Percentiles rank a stretch among this genome's conserved stretches.
phyloP scores from a whole-genome alignment of 2,797 vertebrate genomes.

The Allobates femoralis region DNA sequence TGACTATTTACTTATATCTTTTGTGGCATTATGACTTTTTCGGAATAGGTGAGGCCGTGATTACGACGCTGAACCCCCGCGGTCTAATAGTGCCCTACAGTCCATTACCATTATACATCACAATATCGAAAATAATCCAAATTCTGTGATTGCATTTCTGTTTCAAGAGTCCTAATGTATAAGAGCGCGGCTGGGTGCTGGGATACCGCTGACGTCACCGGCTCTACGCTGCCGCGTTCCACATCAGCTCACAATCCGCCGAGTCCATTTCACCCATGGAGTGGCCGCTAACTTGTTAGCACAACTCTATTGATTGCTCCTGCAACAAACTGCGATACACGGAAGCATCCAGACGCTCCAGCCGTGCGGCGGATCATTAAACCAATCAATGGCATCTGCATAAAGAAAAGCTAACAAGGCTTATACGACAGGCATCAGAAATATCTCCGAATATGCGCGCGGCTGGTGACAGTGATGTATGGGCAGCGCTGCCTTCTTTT shows the following conservation, averaged over 20 bases:
- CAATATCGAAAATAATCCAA: neutral
- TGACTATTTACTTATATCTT: too few relatives aligned
- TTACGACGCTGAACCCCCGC: too few relatives aligned
- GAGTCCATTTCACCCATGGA: conserved; percentile 8
- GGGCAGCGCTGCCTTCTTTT: neutral
- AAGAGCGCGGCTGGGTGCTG: neutral
- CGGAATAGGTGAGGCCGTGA: too few relatives aligned
- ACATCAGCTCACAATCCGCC: neutral
- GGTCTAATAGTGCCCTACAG: too few relatives aligned
- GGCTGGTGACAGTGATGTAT: conserved; percentile 42
- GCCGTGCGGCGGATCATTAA: conserved; percentile 25
- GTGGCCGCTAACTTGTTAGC: conserved; percentile 22
- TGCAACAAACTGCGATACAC: conserved; percentile 22
- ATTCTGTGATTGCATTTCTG: neutral
- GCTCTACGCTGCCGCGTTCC: neutral
- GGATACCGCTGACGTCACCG: neutral
- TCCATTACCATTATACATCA: too few relatives aligned
- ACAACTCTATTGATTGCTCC: conserved; percentile 14
- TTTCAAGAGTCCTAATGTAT: too few relatives aligned
- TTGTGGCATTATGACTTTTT: too few relatives aligned
- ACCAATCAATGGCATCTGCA: conserved; percentile 28
- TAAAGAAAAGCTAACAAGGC: conserved; percentile 21
- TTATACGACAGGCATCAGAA: conserved; percentile 23
- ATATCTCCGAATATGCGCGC: neutral
- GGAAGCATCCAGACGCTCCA: neutral